Conservation (phyloP, 2,888 invertebrate genomes). For the Xestia c-nigrum region DNA sequence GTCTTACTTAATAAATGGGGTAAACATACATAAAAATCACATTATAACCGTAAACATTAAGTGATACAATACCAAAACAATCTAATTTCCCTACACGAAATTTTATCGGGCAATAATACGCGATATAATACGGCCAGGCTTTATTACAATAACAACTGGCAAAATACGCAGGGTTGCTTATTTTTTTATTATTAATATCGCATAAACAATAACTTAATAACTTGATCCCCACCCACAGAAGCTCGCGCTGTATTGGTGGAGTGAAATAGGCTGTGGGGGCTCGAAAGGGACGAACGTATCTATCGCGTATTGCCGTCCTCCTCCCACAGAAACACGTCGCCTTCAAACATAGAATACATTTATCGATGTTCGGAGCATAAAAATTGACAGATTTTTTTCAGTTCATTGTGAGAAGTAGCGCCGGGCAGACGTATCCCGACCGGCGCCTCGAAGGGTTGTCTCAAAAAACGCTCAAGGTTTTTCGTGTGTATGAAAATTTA, state of each 20-base stretch:
- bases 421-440: slow-evolving; percentile 75
- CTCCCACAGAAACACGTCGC: slow-evolving; percentile 85
- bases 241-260: slow-evolving; percentile 85
- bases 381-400: slow-evolving; percentile 91
- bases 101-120: slow-evolving; percentile 83
- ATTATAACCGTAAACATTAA: slow-evolving; percentile 74
- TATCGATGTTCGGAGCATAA: slow-evolving; percentile 90
- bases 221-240: slow-evolving; percentile 86
- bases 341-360: slow-evolving; percentile 88
- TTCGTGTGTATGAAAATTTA: slow-evolving; percentile 67
- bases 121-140: slow-evolving; percentile 76
- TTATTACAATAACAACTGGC: slow-evolving; percentile 81
- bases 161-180: slow-evolving; percentile 77
- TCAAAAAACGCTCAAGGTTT: slow-evolving; percentile 73
- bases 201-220: slow-evolving; percentile 90
- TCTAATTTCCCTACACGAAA: slow-evolving; percentile 82
- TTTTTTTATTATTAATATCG: slow-evolving; percentile 89
- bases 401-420: slow-evolving; percentile 84
- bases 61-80: slow-evolving; percentile 80
- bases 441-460: slow-evolving; percentile 80
- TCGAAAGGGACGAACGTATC: slow-evolving; percentile 80
- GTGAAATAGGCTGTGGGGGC: slow-evolving; percentile 89
- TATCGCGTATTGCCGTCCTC: slow-evolving; percentile 68
- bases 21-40: slow-evolving; percentile 82
- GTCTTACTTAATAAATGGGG: slow-evolving; percentile 69